Base-by-base conservation (phyloP, 2,888 invertebrate species). In the Acanthoscelides obtectus region DNA sequence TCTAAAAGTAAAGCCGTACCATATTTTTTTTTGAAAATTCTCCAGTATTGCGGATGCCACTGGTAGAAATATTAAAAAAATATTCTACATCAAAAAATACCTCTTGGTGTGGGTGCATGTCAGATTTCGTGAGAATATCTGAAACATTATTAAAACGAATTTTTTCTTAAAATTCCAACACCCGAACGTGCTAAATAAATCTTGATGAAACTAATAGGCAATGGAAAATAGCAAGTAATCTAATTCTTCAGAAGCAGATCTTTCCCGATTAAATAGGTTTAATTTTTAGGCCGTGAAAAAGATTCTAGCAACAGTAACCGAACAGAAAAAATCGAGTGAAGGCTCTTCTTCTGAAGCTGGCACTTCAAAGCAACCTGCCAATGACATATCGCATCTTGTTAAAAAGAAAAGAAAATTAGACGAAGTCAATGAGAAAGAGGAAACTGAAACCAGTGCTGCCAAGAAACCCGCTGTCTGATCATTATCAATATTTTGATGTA, bases 381-480 rank as follows among this genome's bases (percentile, higher is more conserved):
- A 89, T 12, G 91, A 95, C 81, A 95, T 96, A 75, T 92, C 94
- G 0, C 95, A 96, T 85, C 88, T 96, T 72, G 93, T 96, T 75
- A 92, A 91, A 79, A 87, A 92, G 64, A 95, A 95, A 84, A 87
- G 92, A 77, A 94, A 93, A 84, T 86, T 90, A 0, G 90, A 91
- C 64, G 91, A 90, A 20, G 72, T 72, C 8, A 72, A 69, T 19
- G 85, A 86, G 0, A 86, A 87, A 0, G 82, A 84, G 65, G 84
- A 85, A 22, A 82, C 82, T 64, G 84, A 83, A 25, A 86, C 86
- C 68, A 72, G 66, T 64, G 89, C 91, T 0, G 86, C 90, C 20
- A 93, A 93, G 82, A 90, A 90, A 79, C 86, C 88, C 66, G 84
- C 87, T 19, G 78, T 69, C 22, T 70, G 22, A 22, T 22, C n/a